Base-by-base conservation (phyloP, 2,888 invertebrate species). In the Eupithecia subumbrata region DNA sequence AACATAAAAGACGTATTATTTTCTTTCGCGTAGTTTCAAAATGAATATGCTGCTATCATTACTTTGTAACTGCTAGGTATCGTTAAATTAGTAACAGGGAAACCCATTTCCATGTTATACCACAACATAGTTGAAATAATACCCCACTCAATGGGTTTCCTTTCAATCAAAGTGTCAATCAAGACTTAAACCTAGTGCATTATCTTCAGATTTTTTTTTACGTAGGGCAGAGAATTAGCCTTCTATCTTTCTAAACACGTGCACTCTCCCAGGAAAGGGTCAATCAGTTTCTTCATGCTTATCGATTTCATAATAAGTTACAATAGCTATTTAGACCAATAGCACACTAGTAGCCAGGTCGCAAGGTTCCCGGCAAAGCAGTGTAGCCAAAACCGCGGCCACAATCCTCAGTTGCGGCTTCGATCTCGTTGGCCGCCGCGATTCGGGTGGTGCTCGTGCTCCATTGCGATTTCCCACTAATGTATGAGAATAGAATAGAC, bases 111-210 rank as follows among this genome's bases (percentile, higher is more conserved):
- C 12, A 60, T 60, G 60, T 14, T 22, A 56, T n/a, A n/a, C 8
- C 52, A n/a, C 22, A 56, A 56, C 52, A 56, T 8, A 56, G 52
- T 25, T 60, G 14, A 25, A 60, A 25, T 60, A 12, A 56, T 56
- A 56, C 18, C 22, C 22, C 11, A 22, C 14, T 60, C 60, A 12
- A 25, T 14, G 25, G 14, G 3, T 56, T 22, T 56, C 56, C 22
- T 25, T 60, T 37, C 3, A 66, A 66, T 66, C 66, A 66, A 34
- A 34, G 66, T 66, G 37, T 12, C 40, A 67, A n/a, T 67, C 37
- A 34, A 67, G 5, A 40, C 12, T 40, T 60, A 67, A 37, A 40
- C 66, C 9, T n/a, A 5, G 40, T 40, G 66, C 11, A 67, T 40
- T 34, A 34, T 8, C 64, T 34, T 34, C 25, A 25, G 60, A n/a